Conservation (phyloP, 2,113 vertebrate genomes). For the Cheirogaleus medius region DNA sequence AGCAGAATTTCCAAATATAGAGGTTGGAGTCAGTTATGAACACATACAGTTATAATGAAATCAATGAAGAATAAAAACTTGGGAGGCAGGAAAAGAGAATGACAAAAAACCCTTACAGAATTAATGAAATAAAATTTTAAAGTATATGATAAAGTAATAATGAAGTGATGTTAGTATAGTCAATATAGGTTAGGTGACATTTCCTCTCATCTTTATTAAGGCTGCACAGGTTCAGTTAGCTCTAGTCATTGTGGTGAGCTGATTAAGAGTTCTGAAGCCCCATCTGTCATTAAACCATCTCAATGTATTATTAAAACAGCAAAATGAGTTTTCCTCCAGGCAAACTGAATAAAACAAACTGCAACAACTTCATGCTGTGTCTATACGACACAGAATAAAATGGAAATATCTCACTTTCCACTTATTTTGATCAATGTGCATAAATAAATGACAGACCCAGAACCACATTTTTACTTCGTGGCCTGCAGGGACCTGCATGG, state of each 20-base stretch:
- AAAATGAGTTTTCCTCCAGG: slow-evolving; percentile 52
- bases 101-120: background rate
- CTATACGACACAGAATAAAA: background rate
- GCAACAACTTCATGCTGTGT: slow-evolving; percentile 46
- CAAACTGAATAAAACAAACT: slow-evolving; percentile 47
- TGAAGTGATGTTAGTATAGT: background rate
- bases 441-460: background rate
- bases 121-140: slow-evolving; percentile 31
- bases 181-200: background rate
- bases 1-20: slow-evolving; percentile 60
- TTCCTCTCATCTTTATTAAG: background rate
- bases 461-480: background rate
- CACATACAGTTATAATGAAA: background rate
- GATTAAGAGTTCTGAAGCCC: slow-evolving; percentile 25
- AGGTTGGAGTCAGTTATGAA: background rate
- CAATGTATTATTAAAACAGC: slow-evolving; percentile 49
- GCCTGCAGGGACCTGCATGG: background rate
- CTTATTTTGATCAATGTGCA: slow-evolving; percentile 27
- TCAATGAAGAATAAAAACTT: background rate
- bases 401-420: slow-evolving; percentile 1
- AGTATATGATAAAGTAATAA: background rate
- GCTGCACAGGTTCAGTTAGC: background rate
- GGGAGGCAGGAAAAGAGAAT: background rate
- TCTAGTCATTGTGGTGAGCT: background rate
- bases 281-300: background rate